These are phyloP conservation scores for Scaptomyza parva DNA, from an alignment of 2,888 invertebrate genomes.

Conservation along the genomic window DNA sequence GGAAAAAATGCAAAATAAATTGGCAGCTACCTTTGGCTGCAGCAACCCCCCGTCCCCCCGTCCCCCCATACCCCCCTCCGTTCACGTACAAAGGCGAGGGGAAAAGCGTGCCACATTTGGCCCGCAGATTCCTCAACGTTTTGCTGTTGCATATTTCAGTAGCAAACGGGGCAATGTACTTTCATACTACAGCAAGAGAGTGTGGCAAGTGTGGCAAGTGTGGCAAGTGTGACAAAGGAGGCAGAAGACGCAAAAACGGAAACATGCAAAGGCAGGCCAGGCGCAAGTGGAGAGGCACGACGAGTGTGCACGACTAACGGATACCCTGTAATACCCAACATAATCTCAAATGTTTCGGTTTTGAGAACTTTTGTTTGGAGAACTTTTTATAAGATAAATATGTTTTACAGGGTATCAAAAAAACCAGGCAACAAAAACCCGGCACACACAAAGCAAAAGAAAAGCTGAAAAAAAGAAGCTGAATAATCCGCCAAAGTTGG, in stretches of 20 bases:
- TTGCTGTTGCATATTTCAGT: slow-evolving; percentile 64
- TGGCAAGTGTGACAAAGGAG: not conserved
- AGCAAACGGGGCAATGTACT: slow-evolving; percentile 27
- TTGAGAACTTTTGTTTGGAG: too few species aligned
- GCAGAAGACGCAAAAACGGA: too few species aligned
- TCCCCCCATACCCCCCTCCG: not conserved
- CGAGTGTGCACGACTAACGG: not conserved
- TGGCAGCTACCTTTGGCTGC: slow-evolving; percentile 73
- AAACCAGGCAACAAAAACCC: not conserved
- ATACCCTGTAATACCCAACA: not conserved
- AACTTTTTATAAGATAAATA: too few species aligned
- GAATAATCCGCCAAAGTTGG: slow-evolving; percentile 38
- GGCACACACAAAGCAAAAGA: slow-evolving; percentile 2
- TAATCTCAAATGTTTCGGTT: too few species aligned
- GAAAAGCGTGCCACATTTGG: slow-evolving; percentile 18
- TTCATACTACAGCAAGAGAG: too few species aligned
- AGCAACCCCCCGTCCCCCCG: slow-evolving; percentile 3
- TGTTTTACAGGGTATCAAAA: slow-evolving; percentile 24
- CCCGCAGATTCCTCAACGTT: slow-evolving; percentile 31
- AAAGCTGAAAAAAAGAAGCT: slow-evolving; percentile 16
- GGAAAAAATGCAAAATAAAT: slow-evolving; percentile 74
- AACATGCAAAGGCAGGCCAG: too few species aligned
- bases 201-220: too few species aligned
- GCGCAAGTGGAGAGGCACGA: too few species aligned
- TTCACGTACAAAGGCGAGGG: not conserved